Percentiles rank a stretch among this genome's conserved stretches.
Evolutionary conservation across 2,113 vertebrate species (phyloP).

Genomic region (Lepus europaeus): DNA sequence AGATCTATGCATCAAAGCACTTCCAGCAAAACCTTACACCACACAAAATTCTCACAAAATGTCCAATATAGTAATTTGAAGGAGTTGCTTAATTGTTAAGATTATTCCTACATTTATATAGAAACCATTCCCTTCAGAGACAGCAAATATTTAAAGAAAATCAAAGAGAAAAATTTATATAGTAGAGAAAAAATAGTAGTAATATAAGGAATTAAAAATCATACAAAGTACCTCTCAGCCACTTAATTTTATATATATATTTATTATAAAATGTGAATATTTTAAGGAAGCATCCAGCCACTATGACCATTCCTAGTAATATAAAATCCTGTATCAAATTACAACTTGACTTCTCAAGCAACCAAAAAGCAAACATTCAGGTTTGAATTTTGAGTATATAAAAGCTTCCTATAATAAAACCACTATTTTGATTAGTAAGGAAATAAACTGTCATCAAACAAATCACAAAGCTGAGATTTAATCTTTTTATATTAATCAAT

Average conservation of each 20-base stretch:
- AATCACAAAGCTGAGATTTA: constrained; percentile 39
- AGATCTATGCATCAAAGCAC: background rate
- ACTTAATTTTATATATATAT: constrained; percentile 72
- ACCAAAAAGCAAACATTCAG: constrained; percentile 60
- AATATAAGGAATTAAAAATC: constrained; percentile 16
- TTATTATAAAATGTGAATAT: constrained; percentile 78
- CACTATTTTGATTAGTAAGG: background rate
- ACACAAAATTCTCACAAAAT: constrained; percentile 37
- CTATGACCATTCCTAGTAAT: constrained; percentile 56
- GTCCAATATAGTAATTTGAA: constrained; percentile 45
- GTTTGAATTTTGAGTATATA: constrained; percentile 11
- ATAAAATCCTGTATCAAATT: constrained; percentile 35
- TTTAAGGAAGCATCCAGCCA: constrained; percentile 67
- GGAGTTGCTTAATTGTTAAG: constrained; percentile 43
- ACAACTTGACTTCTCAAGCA: constrained; percentile 51
- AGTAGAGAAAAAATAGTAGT: background rate
- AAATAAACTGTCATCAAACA: constrained; percentile 59
- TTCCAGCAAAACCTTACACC: constrained; percentile 22
- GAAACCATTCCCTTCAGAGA: background rate
- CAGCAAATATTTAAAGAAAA: constrained; percentile 53
- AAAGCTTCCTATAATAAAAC: constrained; percentile 46
- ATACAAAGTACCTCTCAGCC: constrained; percentile 15
- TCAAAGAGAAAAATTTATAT: background rate
- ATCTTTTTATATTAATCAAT: background rate
- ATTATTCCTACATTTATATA: background rate